Conservation (phyloP, 2,113 vertebrate genomes). For the Martes martes region DNA sequence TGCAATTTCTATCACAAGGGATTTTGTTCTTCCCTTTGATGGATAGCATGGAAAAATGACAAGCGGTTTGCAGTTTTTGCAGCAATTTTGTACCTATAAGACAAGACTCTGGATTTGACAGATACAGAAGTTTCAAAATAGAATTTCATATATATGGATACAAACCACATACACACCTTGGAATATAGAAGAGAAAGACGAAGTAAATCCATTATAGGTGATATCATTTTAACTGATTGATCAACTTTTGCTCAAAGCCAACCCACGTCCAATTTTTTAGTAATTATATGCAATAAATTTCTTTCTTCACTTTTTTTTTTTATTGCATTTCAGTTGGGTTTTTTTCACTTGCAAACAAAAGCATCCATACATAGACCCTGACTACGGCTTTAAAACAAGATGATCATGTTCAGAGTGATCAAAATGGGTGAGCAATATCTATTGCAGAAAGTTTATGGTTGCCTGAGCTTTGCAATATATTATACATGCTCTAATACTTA, state of each 20-base stretch:
- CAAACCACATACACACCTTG: neutral
- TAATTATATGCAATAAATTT: slow-evolving; percentile 8
- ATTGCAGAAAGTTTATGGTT: neutral
- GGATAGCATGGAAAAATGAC: neutral
- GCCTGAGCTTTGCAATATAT: neutral
- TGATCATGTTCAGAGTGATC: neutral
- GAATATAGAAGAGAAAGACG: neutral
- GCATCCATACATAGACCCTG: neutral
- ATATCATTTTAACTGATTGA: neutral
- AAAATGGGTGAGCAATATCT: neutral
- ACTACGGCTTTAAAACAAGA: slow-evolving; percentile 1
- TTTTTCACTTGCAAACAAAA: neutral
- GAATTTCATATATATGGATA: neutral
- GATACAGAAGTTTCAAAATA: neutral
- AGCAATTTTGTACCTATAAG: neutral
- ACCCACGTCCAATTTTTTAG: neutral
- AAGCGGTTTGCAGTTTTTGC: neutral
- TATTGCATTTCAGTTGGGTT: neutral
- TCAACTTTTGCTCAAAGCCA: neutral
- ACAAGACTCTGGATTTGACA: neutral
- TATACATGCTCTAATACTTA: neutral
- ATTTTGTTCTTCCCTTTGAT: neutral
- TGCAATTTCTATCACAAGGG: neutral
- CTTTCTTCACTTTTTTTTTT: neutral
- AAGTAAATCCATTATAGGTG: neutral